Evolutionary conservation across 53 echinoderm and acorn worm genomes (phyloP).

Genomic region (Astropecten irregularis): DNA sequence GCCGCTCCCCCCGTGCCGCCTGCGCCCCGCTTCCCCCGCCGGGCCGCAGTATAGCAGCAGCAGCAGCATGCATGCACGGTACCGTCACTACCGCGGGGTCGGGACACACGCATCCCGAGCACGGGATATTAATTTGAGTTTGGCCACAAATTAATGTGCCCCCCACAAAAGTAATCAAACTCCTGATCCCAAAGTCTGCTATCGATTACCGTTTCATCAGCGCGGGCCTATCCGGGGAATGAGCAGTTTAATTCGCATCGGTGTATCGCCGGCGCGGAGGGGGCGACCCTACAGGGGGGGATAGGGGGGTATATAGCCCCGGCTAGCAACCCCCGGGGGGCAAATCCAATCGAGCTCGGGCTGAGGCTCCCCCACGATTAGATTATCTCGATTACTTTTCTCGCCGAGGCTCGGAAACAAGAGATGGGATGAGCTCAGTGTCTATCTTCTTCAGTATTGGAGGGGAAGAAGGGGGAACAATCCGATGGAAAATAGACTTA

Average conservation of each 20-base stretch:
- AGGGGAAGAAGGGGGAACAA: neutral
- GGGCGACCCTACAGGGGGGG: constrained; percentile 50
- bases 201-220: constrained; percentile 59
- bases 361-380: constrained; percentile 30
- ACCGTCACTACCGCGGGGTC: constrained; percentile 51
- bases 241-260: constrained; percentile 54
- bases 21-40: constrained; percentile 21
- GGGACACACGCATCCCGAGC: constrained; percentile 37
- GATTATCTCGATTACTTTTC: constrained; percentile 58
- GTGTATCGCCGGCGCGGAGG: constrained; percentile 45
- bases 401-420: constrained; percentile 29
- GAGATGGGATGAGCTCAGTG: constrained; percentile 46
- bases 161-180: constrained; percentile 60
- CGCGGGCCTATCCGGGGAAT: constrained; percentile 43
- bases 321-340: constrained; percentile 7
- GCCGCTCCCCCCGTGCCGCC: neutral
- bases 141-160: constrained; percentile 59
- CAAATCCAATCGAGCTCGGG: constrained; percentile 44
- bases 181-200: constrained; percentile 53
- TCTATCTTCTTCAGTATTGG: constrained; percentile 6
- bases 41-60: no score
- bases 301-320: constrained; percentile 49
- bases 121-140: constrained; percentile 53
- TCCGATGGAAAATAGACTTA: constrained; percentile 24
- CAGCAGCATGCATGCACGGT: no score